Evolutionary conservation across 2,888 invertebrate genomes (phyloP).

Genomic region (Amiota communis): DNA sequence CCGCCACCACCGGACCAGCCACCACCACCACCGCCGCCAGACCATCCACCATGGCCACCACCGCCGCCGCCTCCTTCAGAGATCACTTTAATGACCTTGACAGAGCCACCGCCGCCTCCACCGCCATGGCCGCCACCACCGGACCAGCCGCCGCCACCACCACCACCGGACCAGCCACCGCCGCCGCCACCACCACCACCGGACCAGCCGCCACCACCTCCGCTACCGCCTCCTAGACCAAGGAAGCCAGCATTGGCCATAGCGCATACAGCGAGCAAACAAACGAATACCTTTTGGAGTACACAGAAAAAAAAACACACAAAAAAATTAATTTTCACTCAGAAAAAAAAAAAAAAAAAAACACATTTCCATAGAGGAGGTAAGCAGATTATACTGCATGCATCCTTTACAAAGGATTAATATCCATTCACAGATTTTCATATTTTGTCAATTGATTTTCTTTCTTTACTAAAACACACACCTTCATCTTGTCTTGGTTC

Average conservation of each 20-base stretch:
- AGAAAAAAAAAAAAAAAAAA: conserved; percentile 32
- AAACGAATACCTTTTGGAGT: conserved; percentile 56
- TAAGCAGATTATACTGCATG: too few relatives aligned
- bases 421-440: too few relatives aligned
- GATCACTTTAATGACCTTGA: conserved; percentile 43
- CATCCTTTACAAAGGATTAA: too few relatives aligned
- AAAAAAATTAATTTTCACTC: conserved; percentile 17
- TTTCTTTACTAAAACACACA: conserved; percentile 40
- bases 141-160: conserved; percentile 36
- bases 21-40: conserved; percentile 35
- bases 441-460: too few relatives aligned
- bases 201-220: conserved; percentile 48
- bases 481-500: conserved; percentile 54
- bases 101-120: conserved; percentile 39
- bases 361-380: too few relatives aligned
- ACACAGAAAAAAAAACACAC: conserved; percentile 23
- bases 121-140: conserved; percentile 38
- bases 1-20: conserved; percentile 34
- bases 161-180: conserved; percentile 29
- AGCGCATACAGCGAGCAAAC: conserved; percentile 59
- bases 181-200: conserved; percentile 43
- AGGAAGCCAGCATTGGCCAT: conserved; percentile 60
- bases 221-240: conserved; percentile 47
- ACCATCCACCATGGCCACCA: conserved; percentile 33
- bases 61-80: conserved; percentile 41